These are phyloP conservation scores for Octopus sinensis DNA, from an alignment of 1,140 invertebrate species.

Conservation along the genomic window DNA sequence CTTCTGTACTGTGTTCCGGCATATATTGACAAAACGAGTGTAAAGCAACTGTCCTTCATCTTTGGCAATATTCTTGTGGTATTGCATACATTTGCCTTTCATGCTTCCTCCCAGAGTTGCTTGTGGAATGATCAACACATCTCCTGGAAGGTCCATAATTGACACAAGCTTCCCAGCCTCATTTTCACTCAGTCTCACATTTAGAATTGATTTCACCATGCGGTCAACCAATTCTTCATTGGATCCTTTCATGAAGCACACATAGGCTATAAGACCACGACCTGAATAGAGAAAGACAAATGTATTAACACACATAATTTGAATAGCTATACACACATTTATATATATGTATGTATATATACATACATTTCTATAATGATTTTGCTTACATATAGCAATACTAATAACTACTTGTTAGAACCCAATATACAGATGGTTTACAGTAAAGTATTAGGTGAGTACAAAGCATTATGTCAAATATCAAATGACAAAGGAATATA, in stretches of 20 bases:
- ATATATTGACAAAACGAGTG: conserved; percentile 45
- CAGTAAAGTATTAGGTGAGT: no score
- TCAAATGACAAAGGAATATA: no score
- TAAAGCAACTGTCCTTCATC: conserved; percentile 53
- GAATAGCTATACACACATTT: no score
- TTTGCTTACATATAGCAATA: no score
- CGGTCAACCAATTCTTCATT: conserved; percentile 42
- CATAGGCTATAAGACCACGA: conserved; percentile 51
- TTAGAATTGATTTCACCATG: conserved; percentile 53
- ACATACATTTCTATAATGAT: no score
- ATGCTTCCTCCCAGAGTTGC: conserved; percentile 58
- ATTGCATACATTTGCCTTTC: conserved; percentile 59
- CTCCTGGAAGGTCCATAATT: conserved; percentile 52
- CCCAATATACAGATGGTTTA: no score
- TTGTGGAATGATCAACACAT: conserved; percentile 59
- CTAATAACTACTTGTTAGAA: no score
- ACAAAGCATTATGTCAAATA: no score
- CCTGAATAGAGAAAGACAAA: conserved; percentile 31
- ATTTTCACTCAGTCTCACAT: conserved; percentile 45
- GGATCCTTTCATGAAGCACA: conserved; percentile 56
- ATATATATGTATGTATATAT: no score
- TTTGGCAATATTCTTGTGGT: conserved; percentile 58
- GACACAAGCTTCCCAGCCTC: conserved; percentile 48
- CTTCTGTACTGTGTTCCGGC: conserved; percentile 34
- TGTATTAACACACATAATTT: neutral